Evolutionary conservation across 2,888 invertebrate genomes (phyloP).

Genomic region (Orthosia gracilis): DNA sequence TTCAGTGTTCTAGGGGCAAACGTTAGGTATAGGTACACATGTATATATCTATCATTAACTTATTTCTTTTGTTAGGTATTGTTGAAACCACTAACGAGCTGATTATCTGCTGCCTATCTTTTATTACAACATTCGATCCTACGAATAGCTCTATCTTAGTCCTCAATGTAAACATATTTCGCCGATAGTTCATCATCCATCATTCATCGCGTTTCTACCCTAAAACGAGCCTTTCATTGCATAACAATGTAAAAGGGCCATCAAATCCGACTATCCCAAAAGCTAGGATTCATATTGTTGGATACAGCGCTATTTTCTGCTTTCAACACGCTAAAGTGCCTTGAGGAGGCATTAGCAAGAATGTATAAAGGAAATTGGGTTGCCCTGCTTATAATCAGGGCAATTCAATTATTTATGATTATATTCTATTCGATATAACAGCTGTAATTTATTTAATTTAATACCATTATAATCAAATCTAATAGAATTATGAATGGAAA

Average conservation of each 20-base stretch:
- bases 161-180: conserved; percentile 34
- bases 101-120: not conserved
- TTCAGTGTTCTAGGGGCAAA: too few relatives aligned
- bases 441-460: not conserved
- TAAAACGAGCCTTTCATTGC: conserved; percentile 47
- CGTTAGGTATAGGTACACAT: too few relatives aligned
- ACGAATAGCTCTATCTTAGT: not conserved
- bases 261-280: conserved; percentile 37
- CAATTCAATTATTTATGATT: conserved; percentile 9
- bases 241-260: conserved; percentile 40
- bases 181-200: conserved; percentile 55
- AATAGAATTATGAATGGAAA: not conserved
- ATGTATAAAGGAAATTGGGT: conserved; percentile 21
- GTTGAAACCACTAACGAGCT: not conserved
- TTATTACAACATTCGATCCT: conserved; percentile 4
- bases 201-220: conserved; percentile 34
- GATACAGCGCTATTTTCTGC: conserved; percentile 29
- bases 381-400: conserved; percentile 1
- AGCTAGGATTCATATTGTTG: conserved; percentile 48
- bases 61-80: not conserved
- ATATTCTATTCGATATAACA: not conserved
- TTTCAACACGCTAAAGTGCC: conserved; percentile 18
- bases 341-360: conserved; percentile 8
- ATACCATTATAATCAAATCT: not conserved
- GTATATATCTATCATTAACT: not conserved